Evolutionary conservation across 2,888 invertebrate genomes (phyloP), one percentile per base, ranked within the genome.

Genomic region (Notocelia uddmanniana): DNA sequence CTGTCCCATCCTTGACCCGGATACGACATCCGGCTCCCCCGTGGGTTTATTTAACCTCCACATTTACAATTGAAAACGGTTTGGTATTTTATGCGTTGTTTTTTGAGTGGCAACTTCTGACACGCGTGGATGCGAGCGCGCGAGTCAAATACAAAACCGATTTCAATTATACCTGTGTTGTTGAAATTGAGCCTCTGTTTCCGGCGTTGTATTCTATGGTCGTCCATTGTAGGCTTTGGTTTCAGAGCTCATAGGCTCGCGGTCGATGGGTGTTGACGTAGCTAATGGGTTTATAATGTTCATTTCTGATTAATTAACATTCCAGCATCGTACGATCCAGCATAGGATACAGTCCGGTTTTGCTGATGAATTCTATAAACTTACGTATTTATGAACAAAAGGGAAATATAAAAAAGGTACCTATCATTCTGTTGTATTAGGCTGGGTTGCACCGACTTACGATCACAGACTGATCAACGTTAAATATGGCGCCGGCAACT

Each of bases 1-100:
- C 76, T 77, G 77, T 74, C 60, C 73, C 69, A 81, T 79, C 88
- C 88, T 87, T 89, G 69, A 62, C 60, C 69, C 55, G 45, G 15
- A 37, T 62, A 19, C 55, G 18, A 18, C 11, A 10, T 37, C 37
- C 59, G 34, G 19, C 34, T 21, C 23, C 18, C 2, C 37, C 26
- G 34, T 6, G 26, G 18, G 13, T 55, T 41, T 34, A 31, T 55
- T 50, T 19, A 15, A 52, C n/a, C 21, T 58, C n/a, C 1, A 13
- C 45, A n/a, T 45, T n/a, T 15, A n/a, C n/a, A 45, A 13, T 45
- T 45, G 45, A 8, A 45, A 45, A n/a, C 45, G 8, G 45, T 1
- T n/a, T 45, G 45, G n/a, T 45, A n/a, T n/a, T 45, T 45, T 45
- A n/a, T 15, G 15, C 37, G 37, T 3, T 0, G 11, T 37, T 11